phyloP scores from a whole-genome alignment of 2,888 invertebrate genomes.

The Fissipunctia ypsillon region DNA sequence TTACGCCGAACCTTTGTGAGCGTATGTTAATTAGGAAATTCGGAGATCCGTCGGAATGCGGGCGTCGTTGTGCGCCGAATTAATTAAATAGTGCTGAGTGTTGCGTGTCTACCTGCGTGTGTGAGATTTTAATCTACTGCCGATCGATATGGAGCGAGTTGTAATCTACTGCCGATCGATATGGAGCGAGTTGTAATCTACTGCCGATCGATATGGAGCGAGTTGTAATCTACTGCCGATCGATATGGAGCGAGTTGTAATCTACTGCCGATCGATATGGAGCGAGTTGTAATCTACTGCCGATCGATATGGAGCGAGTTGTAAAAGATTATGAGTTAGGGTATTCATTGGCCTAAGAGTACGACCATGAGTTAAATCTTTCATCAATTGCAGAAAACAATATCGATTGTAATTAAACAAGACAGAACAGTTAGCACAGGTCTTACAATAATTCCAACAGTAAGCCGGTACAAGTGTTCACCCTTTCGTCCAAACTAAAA shows the following conservation, averaged over 20 bases:
- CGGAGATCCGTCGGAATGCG: constrained; percentile 70
- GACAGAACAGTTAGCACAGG: not conserved
- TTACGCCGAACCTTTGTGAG: constrained; percentile 83
- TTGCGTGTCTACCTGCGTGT: constrained; percentile 35
- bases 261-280: constrained; percentile 40
- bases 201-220: too few species aligned
- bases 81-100: constrained; percentile 66
- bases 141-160: constrained; percentile 21
- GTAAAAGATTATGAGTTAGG: not conserved
- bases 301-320: constrained; percentile 21
- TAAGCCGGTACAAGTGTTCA: not conserved
- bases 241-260: constrained; percentile 42
- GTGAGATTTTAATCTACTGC: constrained; percentile 57
- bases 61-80: constrained; percentile 60
- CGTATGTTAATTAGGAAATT: constrained; percentile 88
- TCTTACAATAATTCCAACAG: not conserved
- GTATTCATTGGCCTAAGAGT: not conserved
- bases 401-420: not conserved
- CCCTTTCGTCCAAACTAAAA: not conserved
- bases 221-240: constrained; percentile 30
- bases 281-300: constrained; percentile 50
- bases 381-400: not conserved
- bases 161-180: too few species aligned
- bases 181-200: not conserved
- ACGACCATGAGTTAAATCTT: too few species aligned